Percentiles rank a stretch among this genome's conserved stretches.
Evolutionary conservation across 2,888 invertebrate genomes (phyloP).

Genomic region (Tiliacea aurago): DNA sequence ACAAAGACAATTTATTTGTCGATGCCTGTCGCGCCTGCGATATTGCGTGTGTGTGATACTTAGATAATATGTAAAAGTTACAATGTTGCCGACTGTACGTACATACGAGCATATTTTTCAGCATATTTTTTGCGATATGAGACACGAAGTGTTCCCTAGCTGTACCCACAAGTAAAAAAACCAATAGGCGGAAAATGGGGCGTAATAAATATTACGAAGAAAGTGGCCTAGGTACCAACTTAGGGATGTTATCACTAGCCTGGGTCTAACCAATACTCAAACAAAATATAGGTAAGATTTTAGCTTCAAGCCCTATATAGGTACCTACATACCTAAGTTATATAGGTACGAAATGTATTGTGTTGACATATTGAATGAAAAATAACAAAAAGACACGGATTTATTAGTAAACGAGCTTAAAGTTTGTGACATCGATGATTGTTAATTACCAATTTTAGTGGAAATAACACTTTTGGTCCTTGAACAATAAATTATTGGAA

Average conservation of each 20-base stretch:
- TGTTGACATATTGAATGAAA: background rate
- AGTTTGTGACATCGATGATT: conserved; percentile 36
- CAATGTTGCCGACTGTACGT: background rate
- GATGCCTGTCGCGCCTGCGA: no score
- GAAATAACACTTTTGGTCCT: conserved; percentile 40
- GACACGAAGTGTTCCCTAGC: conserved; percentile 16
- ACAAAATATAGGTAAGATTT: conserved; percentile 11
- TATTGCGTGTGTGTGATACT: no score
- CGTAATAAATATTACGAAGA: conserved; percentile 18
- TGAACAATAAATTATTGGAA: conserved; percentile 62
- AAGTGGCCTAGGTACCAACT: conserved; percentile 20
- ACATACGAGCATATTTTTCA: background rate
- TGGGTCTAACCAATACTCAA: conserved; percentile 1
- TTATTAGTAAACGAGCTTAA: conserved; percentile 8
- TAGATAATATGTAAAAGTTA: background rate
- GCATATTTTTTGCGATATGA: conserved; percentile 3
- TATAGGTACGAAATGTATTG: background rate
- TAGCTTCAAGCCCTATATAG: background rate
- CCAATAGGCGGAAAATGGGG: conserved; percentile 10
- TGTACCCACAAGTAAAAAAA: conserved; percentile 15
- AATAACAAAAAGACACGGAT: conserved; percentile 12
- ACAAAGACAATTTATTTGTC: no score
- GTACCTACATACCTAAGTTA: background rate
- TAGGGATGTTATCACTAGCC: conserved; percentile 20
- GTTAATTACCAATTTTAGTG: conserved; percentile 47